Percentiles rank a stretch among this genome's conserved stretches.
Conservation (phyloP, 2,888 invertebrate species). For the Mesopsocus fuscifrons region DNA sequence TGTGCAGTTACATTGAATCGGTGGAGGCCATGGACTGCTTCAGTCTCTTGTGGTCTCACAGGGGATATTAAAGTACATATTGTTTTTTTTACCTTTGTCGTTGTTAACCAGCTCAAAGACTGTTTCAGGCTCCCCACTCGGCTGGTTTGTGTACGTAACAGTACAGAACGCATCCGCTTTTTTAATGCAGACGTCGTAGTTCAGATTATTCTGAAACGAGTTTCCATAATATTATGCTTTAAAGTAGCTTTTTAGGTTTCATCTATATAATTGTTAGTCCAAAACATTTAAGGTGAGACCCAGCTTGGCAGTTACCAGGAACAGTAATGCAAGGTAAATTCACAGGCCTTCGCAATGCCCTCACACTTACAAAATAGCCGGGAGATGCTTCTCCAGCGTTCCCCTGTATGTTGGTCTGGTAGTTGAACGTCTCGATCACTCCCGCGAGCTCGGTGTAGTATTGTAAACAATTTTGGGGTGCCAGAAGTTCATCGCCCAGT, state of each 20-base stretch:
- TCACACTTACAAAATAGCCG: slow-evolving; percentile 37
- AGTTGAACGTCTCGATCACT: slow-evolving; percentile 49
- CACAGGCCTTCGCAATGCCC: no score
- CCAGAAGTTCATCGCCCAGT: slow-evolving; percentile 22
- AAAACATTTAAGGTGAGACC: no score
- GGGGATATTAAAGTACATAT: no score
- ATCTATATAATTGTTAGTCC: no score
- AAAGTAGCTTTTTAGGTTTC: no score
- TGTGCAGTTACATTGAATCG: no score
- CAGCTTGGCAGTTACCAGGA: no score
- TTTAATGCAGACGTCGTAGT: slow-evolving; percentile 54
- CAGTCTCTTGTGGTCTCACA: no score
- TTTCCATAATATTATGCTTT: no score
- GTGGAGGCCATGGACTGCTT: no score
- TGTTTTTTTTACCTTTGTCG: slow-evolving; percentile 33
- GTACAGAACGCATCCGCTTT: slow-evolving; percentile 41
- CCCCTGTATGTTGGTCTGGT: slow-evolving; percentile 29
- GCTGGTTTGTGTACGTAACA: slow-evolving; percentile 37
- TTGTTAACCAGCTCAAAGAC: slow-evolving; percentile 48
- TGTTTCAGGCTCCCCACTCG: slow-evolving; percentile 29
- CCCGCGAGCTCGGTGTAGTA: slow-evolving; percentile 39
- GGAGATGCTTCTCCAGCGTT: slow-evolving; percentile 19
- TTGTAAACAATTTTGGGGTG: slow-evolving; percentile 44
- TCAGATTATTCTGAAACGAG: slow-evolving; percentile 57
- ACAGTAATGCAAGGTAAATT: no score